phyloP scores from a whole-genome alignment of 2,888 invertebrate genomes.

The Artemia sinica region DNA sequence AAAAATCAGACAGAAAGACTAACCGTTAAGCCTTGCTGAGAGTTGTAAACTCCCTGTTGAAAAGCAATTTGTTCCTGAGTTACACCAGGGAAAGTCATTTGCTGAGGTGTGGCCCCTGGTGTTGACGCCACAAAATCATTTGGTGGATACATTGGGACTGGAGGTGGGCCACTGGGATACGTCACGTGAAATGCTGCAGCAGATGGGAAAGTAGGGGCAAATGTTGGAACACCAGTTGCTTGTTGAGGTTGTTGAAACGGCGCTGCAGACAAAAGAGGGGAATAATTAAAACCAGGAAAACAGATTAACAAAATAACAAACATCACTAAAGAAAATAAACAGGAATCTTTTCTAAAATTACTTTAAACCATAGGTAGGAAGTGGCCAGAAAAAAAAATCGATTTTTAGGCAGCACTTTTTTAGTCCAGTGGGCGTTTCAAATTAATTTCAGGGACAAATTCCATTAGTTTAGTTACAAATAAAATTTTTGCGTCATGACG shows the following conservation, averaged over 20 bases:
- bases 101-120: constrained; percentile 30
- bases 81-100: constrained; percentile 30
- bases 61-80: constrained; percentile 33
- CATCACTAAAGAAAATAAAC: constrained; percentile 20
- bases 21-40: neutral
- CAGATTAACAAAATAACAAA: neutral
- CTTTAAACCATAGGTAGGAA: too few species aligned
- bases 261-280: constrained; percentile 17
- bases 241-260: constrained; percentile 23
- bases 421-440: too few species aligned
- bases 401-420: too few species aligned
- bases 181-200: constrained; percentile 20
- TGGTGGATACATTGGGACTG: constrained; percentile 23
- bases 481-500: too few species aligned
- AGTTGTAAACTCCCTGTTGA: neutral
- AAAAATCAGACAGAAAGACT: neutral
- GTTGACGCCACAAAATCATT: constrained; percentile 22
- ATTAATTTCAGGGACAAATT: too few species aligned
- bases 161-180: constrained; percentile 21
- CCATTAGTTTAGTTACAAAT: too few species aligned
- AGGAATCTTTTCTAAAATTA: constrained; percentile 13
- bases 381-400: too few species aligned
- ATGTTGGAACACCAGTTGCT: constrained; percentile 21
- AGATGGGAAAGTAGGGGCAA: constrained; percentile 22
- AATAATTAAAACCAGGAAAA: constrained; percentile 18